Base-by-base conservation (phyloP, 2,797 vertebrate genomes). In the Oceanodroma leucorhoa region DNA sequence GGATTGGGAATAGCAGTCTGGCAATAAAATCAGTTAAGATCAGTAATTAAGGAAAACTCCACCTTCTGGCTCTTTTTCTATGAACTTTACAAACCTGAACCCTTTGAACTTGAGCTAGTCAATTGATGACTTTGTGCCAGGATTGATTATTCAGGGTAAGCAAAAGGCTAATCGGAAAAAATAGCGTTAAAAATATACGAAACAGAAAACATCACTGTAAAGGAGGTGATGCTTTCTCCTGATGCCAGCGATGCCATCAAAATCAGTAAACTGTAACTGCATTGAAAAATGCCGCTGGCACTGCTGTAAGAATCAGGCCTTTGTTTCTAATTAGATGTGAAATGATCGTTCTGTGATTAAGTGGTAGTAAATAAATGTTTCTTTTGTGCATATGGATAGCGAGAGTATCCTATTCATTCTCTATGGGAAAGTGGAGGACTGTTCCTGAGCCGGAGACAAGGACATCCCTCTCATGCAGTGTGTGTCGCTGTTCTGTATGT, bases 321-420 rank as follows among this genome's bases (percentile, higher is more conserved):
- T 91, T 91, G 85, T 86, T 93, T 16, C 73, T 95, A 94, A 91
- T 91, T 72, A 84, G 85, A 91, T 76, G 45, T 94, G 91, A 94
- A 94, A 82, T 95, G 54, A 82, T 91, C 5, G 1, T 88, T 88
- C 62, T 91, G 76, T 88, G 91, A 55, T 91, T 84, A 96, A 94
- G 79, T 88, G 80, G 40, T 79, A 53, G 83, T 88, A 88, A 93
- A 86, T 91, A 93, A 91, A 83, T 79, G 94, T 96, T 95, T 90
- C 65, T 90, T 65, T 89, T 95, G 69, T 58, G 51, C 64, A 18
- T 89, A 50, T 26, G 71, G 81, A 19, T 72, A 76, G 81, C 0
- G 0, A 62, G 83, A 79, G 43, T 60, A 58, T 79, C 62, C 80
- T 83, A 13, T 92, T 93, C 21, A 30, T 73, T 70, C 55, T 45